Evolutionary conservation across 2,797 vertebrate genomes (phyloP).

Genomic region (Myotis myotis): DNA sequence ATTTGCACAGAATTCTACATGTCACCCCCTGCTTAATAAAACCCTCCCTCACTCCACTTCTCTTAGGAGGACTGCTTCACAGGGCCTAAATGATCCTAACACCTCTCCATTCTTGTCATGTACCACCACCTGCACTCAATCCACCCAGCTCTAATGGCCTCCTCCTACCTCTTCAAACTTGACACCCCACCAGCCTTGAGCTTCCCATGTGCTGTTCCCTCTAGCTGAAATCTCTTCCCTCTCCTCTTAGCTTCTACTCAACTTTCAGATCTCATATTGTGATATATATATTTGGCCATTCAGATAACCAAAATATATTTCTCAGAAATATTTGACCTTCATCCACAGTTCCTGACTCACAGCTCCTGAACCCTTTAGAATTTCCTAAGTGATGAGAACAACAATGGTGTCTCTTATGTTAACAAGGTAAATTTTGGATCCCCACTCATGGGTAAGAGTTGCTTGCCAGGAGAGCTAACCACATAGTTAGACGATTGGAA

Average conservation of each 20-base stretch:
- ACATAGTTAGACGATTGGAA: background rate
- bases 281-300: background rate
- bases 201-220: background rate
- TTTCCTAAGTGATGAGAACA: background rate
- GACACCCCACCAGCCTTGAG: background rate
- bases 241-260: background rate
- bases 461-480: background rate
- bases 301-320: background rate
- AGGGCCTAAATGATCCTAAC: accelerated
- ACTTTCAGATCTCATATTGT: background rate
- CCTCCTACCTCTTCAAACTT: background rate
- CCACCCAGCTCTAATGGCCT: background rate
- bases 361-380: background rate
- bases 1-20: too few species aligned
- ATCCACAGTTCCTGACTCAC: background rate
- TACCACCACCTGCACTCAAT: too few species aligned
- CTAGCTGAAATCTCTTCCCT: background rate
- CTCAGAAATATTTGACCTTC: background rate
- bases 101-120: background rate
- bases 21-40: background rate
- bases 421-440: background rate
- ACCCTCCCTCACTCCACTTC: background rate
- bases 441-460: background rate
- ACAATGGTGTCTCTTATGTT: background rate
- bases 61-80: background rate